These are phyloP conservation scores for Prunella fulvescens DNA, from an alignment of 2,113 vertebrate genomes.

Conservation along the genomic window DNA sequence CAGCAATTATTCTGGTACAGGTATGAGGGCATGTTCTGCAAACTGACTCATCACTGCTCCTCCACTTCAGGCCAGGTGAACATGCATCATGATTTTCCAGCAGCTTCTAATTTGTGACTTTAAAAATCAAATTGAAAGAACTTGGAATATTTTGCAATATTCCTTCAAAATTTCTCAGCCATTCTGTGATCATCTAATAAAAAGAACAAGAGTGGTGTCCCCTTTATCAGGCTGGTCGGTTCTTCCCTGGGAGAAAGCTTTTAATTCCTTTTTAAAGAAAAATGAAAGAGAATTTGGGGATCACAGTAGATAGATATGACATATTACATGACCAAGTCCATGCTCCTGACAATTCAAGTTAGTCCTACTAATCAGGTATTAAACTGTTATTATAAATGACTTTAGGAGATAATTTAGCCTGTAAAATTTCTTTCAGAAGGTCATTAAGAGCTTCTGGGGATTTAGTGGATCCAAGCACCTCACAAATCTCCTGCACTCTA, in stretches of 20 bases:
- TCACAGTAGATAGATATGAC: neutral
- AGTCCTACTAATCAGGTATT: slow-evolving; percentile 25
- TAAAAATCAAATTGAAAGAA: neutral
- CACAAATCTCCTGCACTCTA: neutral
- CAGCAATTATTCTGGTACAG: neutral
- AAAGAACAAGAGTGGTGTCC: neutral
- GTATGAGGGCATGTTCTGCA: neutral
- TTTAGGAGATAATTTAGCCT: neutral
- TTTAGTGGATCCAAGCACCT: neutral
- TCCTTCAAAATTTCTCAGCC: neutral
- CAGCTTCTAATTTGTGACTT: neutral
- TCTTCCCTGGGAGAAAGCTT: neutral
- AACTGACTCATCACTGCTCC: neutral
- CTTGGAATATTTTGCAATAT: neutral
- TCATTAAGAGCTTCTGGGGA: neutral
- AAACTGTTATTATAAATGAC: neutral
- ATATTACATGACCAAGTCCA: neutral
- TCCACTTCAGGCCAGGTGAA: neutral
- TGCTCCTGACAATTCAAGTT: neutral
- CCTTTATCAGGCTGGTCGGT: neutral
- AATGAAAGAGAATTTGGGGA: neutral
- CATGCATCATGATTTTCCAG: neutral
- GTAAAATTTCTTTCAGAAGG: slow-evolving; percentile 28
- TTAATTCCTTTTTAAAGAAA: neutral
- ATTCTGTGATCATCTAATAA: neutral